Evolutionary conservation across 2,797 vertebrate species (phyloP), one percentile per base, ranked within the genome.

Genomic region (Margarornis squamiger): DNA sequence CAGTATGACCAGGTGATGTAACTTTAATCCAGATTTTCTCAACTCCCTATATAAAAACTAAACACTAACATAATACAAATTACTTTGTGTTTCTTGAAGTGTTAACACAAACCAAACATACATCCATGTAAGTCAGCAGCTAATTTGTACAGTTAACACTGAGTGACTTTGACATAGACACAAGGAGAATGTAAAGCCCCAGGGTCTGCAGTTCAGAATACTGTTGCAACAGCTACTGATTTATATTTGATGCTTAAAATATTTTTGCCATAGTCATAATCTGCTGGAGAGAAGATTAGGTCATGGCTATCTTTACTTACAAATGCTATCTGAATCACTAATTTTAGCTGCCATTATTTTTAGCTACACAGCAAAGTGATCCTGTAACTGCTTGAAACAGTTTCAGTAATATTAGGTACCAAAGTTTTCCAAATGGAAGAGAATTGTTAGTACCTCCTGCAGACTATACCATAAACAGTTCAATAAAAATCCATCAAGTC

Each of bases 11-110:
- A 18, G 99, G 97, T 2, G 98, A 98, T 89, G 98, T 95, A 9
- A 99, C 97, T 97, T 99, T 98, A 97, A 99, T 98, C 16, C 97
- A 97, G 29, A 99, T 96, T 54, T 98, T 98, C 92, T 99, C 98
- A 4, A 96, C 97, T 6, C 96, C 39, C 99, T 99, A 84, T 91
- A 86, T 63, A 94, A 88, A 92, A 86, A 90, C 14, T 71, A 79
- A 91, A 9, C 41, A 75, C 11, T 80, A 83, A 34, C 32, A 61
- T 41, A 82, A 58, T 3, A 45, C 17, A 81, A 70, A 95, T 73
- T 36, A 61, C 52, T 95, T 85, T 73, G 46, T 49, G 24, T 79
- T 75, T 79, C 77, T 84, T 55, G 7, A 76, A 86, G 32, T 18
- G 32, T 77, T 79, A 63, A 71, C 39, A 63, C 72, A 57, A 83